A percentile compares a stretch with the other conserved stretches of the same genome.
Conservation (phyloP, 2,888 invertebrate genomes). For the Dolichopus griseipennis region DNA sequence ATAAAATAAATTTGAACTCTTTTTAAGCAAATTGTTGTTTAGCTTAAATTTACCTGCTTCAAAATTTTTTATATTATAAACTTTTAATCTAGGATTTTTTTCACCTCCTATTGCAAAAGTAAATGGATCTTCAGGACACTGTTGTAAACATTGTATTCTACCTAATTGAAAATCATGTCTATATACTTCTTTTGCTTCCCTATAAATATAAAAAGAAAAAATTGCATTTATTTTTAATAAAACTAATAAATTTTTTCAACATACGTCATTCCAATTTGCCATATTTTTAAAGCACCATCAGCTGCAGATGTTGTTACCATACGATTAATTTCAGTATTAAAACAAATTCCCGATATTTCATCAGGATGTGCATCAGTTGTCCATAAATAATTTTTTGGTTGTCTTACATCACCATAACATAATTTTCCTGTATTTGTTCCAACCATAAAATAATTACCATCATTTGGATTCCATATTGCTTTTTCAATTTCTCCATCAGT, state of each 20-base stretch:
- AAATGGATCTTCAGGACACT: slow-evolving; percentile 74
- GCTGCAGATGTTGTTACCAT: slow-evolving; percentile 68
- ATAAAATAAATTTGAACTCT: not conserved
- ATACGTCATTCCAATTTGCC: slow-evolving; percentile 56
- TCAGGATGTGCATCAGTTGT: slow-evolving; percentile 67
- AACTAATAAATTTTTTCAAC: slow-evolving; percentile 32
- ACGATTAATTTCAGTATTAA: slow-evolving; percentile 64
- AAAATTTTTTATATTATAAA: slow-evolving; percentile 45
- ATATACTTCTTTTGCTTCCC: slow-evolving; percentile 33
- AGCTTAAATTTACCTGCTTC: slow-evolving; percentile 24
- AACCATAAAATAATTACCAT: slow-evolving; percentile 65
- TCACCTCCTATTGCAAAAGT: slow-evolving; percentile 79
- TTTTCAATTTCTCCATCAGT: slow-evolving; percentile 71
- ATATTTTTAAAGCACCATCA: slow-evolving; percentile 75
- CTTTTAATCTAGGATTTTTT: slow-evolving; percentile 63
- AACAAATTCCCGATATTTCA: slow-evolving; percentile 72
- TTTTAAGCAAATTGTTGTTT: not conserved
- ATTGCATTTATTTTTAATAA: not conserved
- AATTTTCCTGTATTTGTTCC: slow-evolving; percentile 56
- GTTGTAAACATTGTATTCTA: slow-evolving; percentile 59
- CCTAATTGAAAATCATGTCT: slow-evolving; percentile 57
- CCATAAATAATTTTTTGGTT: slow-evolving; percentile 58
- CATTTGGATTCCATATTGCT: slow-evolving; percentile 72
- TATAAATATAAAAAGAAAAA: slow-evolving; percentile 22
- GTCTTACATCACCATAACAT: slow-evolving; percentile 65